These are phyloP conservation scores for Poeciliopsis retropinna DNA, from an alignment of 2,113 vertebrate genomes.

Conservation along the genomic window DNA sequence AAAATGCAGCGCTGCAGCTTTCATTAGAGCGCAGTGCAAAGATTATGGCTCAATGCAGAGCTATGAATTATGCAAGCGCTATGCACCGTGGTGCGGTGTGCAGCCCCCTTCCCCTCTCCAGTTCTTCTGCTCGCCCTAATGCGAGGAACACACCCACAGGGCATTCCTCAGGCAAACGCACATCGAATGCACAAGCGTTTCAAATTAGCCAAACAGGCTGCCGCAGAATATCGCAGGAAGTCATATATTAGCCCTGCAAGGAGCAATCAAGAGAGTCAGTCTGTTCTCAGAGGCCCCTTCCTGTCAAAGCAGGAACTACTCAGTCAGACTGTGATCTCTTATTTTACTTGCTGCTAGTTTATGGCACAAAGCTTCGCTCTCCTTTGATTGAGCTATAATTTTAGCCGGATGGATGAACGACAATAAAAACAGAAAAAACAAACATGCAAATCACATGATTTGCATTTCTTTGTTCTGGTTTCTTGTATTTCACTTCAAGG, in stretches of 20 bases:
- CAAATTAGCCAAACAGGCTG: constrained; percentile 33
- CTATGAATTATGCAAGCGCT: constrained; percentile 72
- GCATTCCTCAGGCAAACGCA: constrained; percentile 27
- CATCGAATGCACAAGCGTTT: constrained; percentile 30
- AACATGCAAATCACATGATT: too few species aligned
- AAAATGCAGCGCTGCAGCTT: constrained; percentile 64
- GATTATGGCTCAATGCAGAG: constrained; percentile 72
- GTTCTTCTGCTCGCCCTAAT: constrained; percentile 46
- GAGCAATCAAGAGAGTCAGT: constrained; percentile 1
- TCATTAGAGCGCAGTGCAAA: constrained; percentile 69
- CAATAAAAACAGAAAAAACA: too few species aligned
- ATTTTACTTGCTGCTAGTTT: too few species aligned
- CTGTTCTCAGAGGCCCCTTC: constrained; percentile 3
- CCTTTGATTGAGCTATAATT: too few species aligned
- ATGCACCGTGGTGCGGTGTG: constrained; percentile 25
- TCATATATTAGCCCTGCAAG: constrained; percentile 5
- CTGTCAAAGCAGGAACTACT: constrained; percentile 3
- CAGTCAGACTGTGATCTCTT: constrained; percentile 7
- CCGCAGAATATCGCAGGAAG: not conserved
- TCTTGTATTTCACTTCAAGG: too few species aligned
- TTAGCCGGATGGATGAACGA: too few species aligned
- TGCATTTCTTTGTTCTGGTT: too few species aligned
- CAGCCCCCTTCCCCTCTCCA: not conserved
- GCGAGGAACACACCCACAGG: constrained; percentile 47
- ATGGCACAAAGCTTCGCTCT: too few species aligned